Evolutionary conservation across 2,888 invertebrate genomes (phyloP), one percentile per base, ranked within the genome.

Genomic region (Hydrotaea cyrtoneurina): DNA sequence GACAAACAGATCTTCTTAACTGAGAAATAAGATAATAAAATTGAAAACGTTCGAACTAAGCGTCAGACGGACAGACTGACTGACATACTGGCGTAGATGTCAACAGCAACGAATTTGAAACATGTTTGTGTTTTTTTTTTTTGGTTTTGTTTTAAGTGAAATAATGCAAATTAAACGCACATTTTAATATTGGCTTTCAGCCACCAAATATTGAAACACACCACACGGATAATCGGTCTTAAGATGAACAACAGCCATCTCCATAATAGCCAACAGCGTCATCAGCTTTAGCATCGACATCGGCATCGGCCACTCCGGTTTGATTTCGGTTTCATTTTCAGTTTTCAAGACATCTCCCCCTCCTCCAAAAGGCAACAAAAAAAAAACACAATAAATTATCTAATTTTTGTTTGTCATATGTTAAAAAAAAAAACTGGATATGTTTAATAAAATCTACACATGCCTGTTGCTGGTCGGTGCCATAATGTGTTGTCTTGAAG

Each of bases 161-260:
- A 57, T 57, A 73, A 86, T 86, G 85, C 82, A 86, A 86, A 86
- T 83, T 80, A 82, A 85, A 83, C 78, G 82, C 83, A 82, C 72
- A 86, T 83, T 83, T 85, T 66, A 79, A 59, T 75, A 55, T 74
- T 78, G 64, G 57, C 55, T 78, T 74, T 39, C 36, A 80, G 66
- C 57, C 57, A 39, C 39, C n/a, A 59, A 72, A 31, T 77, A 23
- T 26, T 82, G 46, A 69, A 43, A 46, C 15, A 43, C 17, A 7
- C 2, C 31, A 31, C 31, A 66, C 21, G 4, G 55, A 19, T 76
- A 66, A 64, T 82, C 46, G 72, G 36, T 66, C 57, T 50, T 64
- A 19, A 53, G 11, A 17, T 17, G n/a, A n/a, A 53, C 31, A 78
- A 75, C 11, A 82, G 43, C 53, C 62, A 53, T 31, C 55, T 11